Base-by-base conservation (phyloP, 1,140 invertebrate species). In the Drosophila funebris region DNA sequence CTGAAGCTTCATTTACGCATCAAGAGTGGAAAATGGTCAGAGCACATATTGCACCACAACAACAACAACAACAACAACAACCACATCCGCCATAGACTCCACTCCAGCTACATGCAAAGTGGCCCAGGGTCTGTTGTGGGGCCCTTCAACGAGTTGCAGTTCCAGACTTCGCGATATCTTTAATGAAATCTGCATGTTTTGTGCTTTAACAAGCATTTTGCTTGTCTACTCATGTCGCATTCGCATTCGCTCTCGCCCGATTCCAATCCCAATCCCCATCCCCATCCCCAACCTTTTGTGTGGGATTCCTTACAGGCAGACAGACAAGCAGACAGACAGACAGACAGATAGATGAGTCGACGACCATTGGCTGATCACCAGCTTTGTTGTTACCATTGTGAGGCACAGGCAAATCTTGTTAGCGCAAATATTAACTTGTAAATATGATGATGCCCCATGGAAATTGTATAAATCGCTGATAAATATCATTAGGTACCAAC, bases 351-450 rank as follows among this genome's bases (percentile, higher is more conserved):
- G 56, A 50, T 18, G 6, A 24, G 63, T 57, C 53, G 29, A 13
- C 7, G 27, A 50, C 74, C 62, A 67, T 48, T 67, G 70, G 76
- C 63, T 58, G 58, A 74, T 77, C 74, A 56, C 22, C 36, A 16
- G 36, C 36, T 39, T 14, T 39, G 13, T 71, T 52, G 80, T 27
- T 64, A 68, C 58, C 48, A 50, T 57, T 64, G 67, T 68, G 58
- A 29, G 61, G 41, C 31, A 39, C 54, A 29, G 72, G 62, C 53
- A 73, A 73, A 84, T 89, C 85, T 90, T 90, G 85, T 90, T 90
- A 90, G 82, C 87, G 87, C 80, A 90, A 89, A 90, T 90, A 90
- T 90, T 90, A 90, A 90, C 87, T 90, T 90, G 87, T 90, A 90
- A 90, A 90, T 90, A 90, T 90, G 87, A 90, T 90, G 83, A 90